Percentiles rank a stretch among this genome's conserved stretches.
phyloP scores from a whole-genome alignment of 2,888 invertebrate genomes.

The Leptinotarsa haldemani region DNA sequence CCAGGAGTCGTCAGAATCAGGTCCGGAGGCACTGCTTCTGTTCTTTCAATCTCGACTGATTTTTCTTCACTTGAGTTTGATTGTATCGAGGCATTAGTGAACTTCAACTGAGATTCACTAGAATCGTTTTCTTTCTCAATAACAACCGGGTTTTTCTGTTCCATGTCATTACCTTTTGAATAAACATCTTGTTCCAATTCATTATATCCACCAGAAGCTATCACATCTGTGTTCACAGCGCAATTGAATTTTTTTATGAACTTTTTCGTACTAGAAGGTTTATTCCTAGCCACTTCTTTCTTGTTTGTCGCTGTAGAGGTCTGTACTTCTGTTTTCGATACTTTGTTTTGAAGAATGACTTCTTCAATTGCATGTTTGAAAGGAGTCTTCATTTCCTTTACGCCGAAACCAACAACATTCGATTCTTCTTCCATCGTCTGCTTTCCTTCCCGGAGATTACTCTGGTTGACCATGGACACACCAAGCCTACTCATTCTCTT shows the following conservation, averaged over 20 bases:
- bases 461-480: slow-evolving; percentile 36
- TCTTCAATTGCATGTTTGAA: slow-evolving; percentile 7
- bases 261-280: slow-evolving; percentile 26
- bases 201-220: not conserved
- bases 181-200: not conserved
- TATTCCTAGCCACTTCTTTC: not conserved
- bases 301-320: not conserved
- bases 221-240: not conserved
- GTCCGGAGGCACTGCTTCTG: slow-evolving; percentile 1
- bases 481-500: slow-evolving; percentile 44
- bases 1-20: not conserved
- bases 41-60: slow-evolving; percentile 1
- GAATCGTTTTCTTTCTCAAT: not conserved
- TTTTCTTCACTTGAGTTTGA: not conserved
- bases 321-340: not conserved
- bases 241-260: slow-evolving; percentile 36
- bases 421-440: slow-evolving; percentile 30
- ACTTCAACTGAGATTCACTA: too few relatives aligned
- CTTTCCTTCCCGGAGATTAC: slow-evolving; percentile 27
- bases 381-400: slow-evolving; percentile 4
- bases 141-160: not conserved
- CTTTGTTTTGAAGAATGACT: not conserved
- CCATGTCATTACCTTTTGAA: not conserved
- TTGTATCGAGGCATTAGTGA: not conserved
- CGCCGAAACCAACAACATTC: slow-evolving; percentile 2